A percentile compares a stretch with the other conserved stretches of the same genome.
These are phyloP conservation scores for Pseudomyrmex flavicornis DNA, from an alignment of 1,140 invertebrate species.

Conservation along the genomic window DNA sequence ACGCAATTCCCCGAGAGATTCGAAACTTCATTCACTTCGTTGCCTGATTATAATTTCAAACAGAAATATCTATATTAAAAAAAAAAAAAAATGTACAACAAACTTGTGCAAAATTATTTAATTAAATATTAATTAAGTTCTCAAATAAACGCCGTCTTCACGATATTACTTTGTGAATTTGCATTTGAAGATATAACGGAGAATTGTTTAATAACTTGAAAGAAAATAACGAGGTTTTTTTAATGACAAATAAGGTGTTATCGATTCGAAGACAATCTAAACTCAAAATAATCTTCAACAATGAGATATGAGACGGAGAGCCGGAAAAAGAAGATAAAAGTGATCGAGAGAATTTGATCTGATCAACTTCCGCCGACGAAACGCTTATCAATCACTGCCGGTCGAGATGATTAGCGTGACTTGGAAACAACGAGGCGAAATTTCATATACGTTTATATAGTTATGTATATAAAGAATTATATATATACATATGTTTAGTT, in stretches of 20 bases:
- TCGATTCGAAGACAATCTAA: too few relatives aligned
- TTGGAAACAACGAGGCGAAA: slow-evolving; percentile 54
- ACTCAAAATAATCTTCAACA: not conserved
- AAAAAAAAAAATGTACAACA: too few relatives aligned
- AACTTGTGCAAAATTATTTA: too few relatives aligned
- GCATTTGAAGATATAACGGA: too few relatives aligned
- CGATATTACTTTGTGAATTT: too few relatives aligned
- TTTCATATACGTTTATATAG: slow-evolving; percentile 47
- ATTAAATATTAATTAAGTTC: too few relatives aligned
- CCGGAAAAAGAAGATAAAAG: not conserved
- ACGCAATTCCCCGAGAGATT: not conserved
- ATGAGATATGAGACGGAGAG: not conserved
- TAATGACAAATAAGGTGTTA: too few relatives aligned
- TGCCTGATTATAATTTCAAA: too few relatives aligned
- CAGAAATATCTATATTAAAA: too few relatives aligned
- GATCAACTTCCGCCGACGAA: slow-evolving; percentile 47
- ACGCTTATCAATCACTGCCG: slow-evolving; percentile 52
- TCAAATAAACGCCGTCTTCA: too few relatives aligned
- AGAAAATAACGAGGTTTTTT: too few relatives aligned
- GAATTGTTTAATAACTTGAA: too few relatives aligned
- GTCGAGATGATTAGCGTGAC: slow-evolving; percentile 40
- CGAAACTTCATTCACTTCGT: not conserved
- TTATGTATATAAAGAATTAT: slow-evolving; percentile 22
- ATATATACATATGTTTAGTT: not conserved
- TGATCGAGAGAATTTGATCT: not conserved